Conservation (phyloP, 53 echinoderm and acorn worm species). For the Holothuria scabra region DNA sequence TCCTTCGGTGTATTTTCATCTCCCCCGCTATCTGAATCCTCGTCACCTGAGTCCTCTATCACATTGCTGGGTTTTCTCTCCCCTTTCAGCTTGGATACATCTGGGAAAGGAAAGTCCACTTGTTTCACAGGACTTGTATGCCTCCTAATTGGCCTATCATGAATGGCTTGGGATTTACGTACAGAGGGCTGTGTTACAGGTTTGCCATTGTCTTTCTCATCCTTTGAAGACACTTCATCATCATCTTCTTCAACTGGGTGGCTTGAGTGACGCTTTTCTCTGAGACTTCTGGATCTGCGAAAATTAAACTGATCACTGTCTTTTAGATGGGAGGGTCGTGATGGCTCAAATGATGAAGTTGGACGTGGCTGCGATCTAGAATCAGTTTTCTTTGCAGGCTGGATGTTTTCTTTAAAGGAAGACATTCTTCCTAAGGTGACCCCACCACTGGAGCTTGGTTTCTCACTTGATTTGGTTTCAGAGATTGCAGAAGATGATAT, state of each 20-base stretch:
- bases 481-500: too few relatives aligned
- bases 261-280: conserved; percentile 28
- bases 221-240: background rate
- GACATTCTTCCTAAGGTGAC: conserved; percentile 12
- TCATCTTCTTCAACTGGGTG: conserved; percentile 16
- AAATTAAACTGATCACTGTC: conserved; percentile 48
- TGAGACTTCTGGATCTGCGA: conserved; percentile 44
- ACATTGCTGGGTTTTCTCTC: conserved; percentile 1
- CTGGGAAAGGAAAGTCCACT: conserved; percentile 32
- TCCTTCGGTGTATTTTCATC: background rate
- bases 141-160: conserved; percentile 14
- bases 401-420: conserved; percentile 47
- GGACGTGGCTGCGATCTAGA: background rate
- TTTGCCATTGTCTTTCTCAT: conserved; percentile 23
- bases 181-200: background rate
- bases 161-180: background rate
- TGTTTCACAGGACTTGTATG: conserved; percentile 44
- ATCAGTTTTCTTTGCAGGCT: conserved; percentile 17
- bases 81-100: background rate
- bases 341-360: background rate
- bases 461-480: too few relatives aligned
- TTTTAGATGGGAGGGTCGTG: conserved; percentile 15
- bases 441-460: too few relatives aligned
- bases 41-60: conserved; percentile 36
- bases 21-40: conserved; percentile 7